phyloP scores from a whole-genome alignment of 1,140 invertebrate genomes.

The Euschistus heros region DNA sequence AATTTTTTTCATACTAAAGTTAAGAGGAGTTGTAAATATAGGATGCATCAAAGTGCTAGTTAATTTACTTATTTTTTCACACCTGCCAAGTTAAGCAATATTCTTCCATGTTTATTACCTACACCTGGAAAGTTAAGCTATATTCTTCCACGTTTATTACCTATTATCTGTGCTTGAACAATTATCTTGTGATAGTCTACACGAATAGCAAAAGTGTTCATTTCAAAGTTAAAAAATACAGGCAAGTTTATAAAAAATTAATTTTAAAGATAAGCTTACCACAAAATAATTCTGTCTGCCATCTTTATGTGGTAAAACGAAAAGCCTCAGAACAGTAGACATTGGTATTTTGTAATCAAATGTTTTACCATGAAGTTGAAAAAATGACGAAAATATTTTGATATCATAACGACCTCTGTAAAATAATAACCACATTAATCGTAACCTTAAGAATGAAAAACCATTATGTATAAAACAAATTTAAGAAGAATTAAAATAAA shows the following conservation, averaged over 20 bases:
- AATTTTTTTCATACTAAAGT: too few relatives aligned
- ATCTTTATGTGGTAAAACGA: constrained; percentile 94
- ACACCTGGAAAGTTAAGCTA: too few relatives aligned
- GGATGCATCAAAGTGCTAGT: too few relatives aligned
- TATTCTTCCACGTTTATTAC: too few relatives aligned
- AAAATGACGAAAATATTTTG: constrained; percentile 94
- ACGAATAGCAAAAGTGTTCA: too few relatives aligned
- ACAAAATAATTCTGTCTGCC: constrained; percentile 98
- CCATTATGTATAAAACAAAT: background rate
- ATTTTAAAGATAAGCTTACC: constrained; percentile 40
- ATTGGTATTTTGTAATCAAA: constrained; percentile 99
- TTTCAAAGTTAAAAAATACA: too few relatives aligned
- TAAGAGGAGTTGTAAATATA: too few relatives aligned
- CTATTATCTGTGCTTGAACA: too few relatives aligned
- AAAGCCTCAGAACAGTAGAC: constrained; percentile 86
- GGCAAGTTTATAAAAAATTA: background rate
- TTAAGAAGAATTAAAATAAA: background rate
- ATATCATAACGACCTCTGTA: constrained; percentile 97
- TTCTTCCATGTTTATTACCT: too few relatives aligned
- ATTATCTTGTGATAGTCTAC: too few relatives aligned
- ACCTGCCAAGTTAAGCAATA: too few relatives aligned
- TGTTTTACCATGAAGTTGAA: constrained; percentile 99
- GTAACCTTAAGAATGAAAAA: background rate
- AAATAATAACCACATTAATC: background rate
- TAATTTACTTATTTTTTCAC: too few relatives aligned